Base-by-base conservation (phyloP, 2,113 vertebrate species). In the Cercocebus atys region DNA sequence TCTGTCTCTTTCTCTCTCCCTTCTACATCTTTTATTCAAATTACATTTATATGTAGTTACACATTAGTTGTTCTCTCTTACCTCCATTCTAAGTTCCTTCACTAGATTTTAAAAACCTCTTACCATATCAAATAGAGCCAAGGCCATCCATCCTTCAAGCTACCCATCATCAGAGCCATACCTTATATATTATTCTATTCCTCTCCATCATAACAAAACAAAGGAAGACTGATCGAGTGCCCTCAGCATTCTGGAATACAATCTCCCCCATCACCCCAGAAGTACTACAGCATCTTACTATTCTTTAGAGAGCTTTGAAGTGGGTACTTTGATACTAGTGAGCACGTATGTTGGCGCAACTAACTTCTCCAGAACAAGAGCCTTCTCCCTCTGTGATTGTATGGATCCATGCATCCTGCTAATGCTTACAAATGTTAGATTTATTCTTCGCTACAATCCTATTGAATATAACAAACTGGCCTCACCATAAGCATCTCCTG, bases 11-110 rank as follows among this genome's bases (percentile, higher is more conserved):
- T 68, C 52, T 59, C 2, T 94, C 5, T 50, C 43, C 55, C 17
- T 38, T 86, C 73, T 43, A 16, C 30, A 32, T 70, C 86, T 96
- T 57, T 64, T 94, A 93, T 96, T 43, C 81, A 81, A 40, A 38
- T 90, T 76, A 81, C 32, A 25, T 87, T 78, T 30, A 22, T 20
- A 3, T 79, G 6, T 57, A 88, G 25, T 47, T 70, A 57, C 6
- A 66, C 12, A 38, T 55, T 47, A 35, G 8, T 68, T 30, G 3
- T 96, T 96, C 92, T 81, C 66, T 86, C 23, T 92, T 85, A 6
- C 38, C 32, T 81, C 68, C 38, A 68, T 59, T 87, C 68, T 5
- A 23, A 68, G 27, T 27, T 72, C 64, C 30, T 47, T 95, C 59
- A 76, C 55, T 18, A 76, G 38, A 66, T 90, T 75, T 72, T n/a